Evolutionary conservation across 2,888 invertebrate species (phyloP).

Genomic region (Sinotaia quadrata): DNA sequence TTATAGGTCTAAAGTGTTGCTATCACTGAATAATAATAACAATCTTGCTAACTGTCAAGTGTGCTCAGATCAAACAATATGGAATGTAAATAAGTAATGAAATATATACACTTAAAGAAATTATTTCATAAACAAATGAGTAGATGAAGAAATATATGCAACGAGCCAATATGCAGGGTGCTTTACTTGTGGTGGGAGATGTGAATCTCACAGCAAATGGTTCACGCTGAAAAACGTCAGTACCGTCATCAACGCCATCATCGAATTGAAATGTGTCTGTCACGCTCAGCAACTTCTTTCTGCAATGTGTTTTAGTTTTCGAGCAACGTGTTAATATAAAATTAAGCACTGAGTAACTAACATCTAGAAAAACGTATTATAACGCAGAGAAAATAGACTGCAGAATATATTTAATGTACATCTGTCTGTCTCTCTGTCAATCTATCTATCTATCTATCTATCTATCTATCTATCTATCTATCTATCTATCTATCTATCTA

Average conservation of each 20-base stretch:
- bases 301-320: conserved; percentile 24
- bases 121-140: too few relatives aligned
- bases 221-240: conserved; percentile 56
- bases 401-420: too few relatives aligned
- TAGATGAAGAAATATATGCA: too few relatives aligned
- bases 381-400: too few relatives aligned
- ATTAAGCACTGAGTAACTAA: too few relatives aligned
- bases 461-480: conserved; percentile 7
- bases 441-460: too few relatives aligned
- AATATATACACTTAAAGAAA: neutral
- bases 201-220: conserved; percentile 57
- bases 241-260: conserved; percentile 44
- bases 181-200: conserved; percentile 47
- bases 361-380: too few relatives aligned
- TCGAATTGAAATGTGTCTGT: conserved; percentile 50
- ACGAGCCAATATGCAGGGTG: neutral
- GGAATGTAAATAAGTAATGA: neutral
- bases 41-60: neutral
- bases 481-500: conserved; percentile 1
- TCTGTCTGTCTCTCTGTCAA: too few relatives aligned
- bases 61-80: neutral
- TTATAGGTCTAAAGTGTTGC: too few relatives aligned
- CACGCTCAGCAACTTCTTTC: conserved; percentile 38
- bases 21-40: too few relatives aligned
- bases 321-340: too few relatives aligned